Base-by-base conservation (phyloP, 2,888 invertebrate genomes). In the Rhamnusium bicolor region DNA sequence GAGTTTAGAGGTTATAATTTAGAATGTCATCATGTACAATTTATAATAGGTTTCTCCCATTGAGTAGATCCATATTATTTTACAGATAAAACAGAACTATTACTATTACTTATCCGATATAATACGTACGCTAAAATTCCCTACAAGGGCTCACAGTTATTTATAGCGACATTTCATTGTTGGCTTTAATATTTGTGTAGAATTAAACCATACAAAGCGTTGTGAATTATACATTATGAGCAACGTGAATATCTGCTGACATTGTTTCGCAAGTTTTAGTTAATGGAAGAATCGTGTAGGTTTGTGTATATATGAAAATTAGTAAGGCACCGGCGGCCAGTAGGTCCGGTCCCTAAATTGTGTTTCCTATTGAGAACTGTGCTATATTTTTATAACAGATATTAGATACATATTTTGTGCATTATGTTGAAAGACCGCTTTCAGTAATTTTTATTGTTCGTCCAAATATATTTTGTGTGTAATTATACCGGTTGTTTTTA, bases 251-350 rank as follows among this genome's bases (percentile, higher is more conserved):
- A 19, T 32, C 12, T 54, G 10, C 29, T 12, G 16, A 49, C 18
- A 29, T 53, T 66, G 65, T 53, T 51, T 18, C 51, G 53, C 32
- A 67, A 67, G 27, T 67, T 54, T 67, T 27, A 53, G 18, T 21
- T 67, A 67, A 67, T 67, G 67, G 67, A 67, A 67, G 19, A 53
- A 18, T 32, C 67, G 18, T 67, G 67, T 67, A 21, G 4, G 18
- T 16, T 51, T 27, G 24, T 67, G 2, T 14, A n/a, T 14, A n/a
- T 27, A 56, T 27, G 54, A 27, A 56, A 56, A 56, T 56, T 56
- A 16, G 24, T 5, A 56, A 56, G 24, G 24, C 53, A n/a, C 4
- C 53, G 10, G 19, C 27, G 1, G 7, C 27, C 24, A n/a, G n/a
- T n/a, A n/a, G 4, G 4, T n/a, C 40, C 40, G 40, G 40, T n/a